Base-by-base conservation (phyloP, 1,140 invertebrate genomes). In the Heliothis subflexa region DNA sequence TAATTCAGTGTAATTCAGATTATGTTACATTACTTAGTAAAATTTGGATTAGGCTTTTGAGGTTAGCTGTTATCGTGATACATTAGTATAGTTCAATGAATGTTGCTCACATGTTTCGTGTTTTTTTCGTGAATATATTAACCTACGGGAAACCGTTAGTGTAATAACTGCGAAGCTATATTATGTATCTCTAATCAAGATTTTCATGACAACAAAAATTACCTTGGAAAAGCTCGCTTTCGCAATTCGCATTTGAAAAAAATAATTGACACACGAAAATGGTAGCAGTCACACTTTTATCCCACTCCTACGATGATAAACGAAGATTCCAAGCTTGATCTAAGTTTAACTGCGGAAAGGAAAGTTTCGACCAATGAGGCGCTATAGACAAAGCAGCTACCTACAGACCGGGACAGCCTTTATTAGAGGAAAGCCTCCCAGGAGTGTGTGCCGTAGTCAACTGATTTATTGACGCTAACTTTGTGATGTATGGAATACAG, bases 291-390 rank as follows among this genome's bases (percentile, higher is more conserved):
- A 88, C 81, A 84, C 74, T 50, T 9, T 4, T 21, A 14, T 18
- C n/a, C 2, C 78, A 74, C 87, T 78, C 78, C 61, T 57, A 57
- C 3, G 25, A 55, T 2, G 49, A 62, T 78, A 21, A 78, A 64
- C 78, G 78, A 80, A 89, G 83, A 87, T 88, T 87, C 79, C 55
- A 73, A 79, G 83, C 84, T 85, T 88, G 86, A 92, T 91, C 87
- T 89, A 91, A 92, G 92, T 92, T 92, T 92, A 88, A 89, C 88
- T 90, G 88, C 82, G 87, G 90, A 91, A 90, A 89, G 89, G 87
- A 93, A 92, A 93, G 89, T 91, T 93, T 89, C 71, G 83, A 83
- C 85, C 83, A 86, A 89, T 88, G 90, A 92, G 86, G 86, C 88
- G 74, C 75, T 88, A 84, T 86, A 91, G 86, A 91, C 90, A 89